phyloP scores from a whole-genome alignment of 2,113 vertebrate species.

The Cinclus mexicanus region DNA sequence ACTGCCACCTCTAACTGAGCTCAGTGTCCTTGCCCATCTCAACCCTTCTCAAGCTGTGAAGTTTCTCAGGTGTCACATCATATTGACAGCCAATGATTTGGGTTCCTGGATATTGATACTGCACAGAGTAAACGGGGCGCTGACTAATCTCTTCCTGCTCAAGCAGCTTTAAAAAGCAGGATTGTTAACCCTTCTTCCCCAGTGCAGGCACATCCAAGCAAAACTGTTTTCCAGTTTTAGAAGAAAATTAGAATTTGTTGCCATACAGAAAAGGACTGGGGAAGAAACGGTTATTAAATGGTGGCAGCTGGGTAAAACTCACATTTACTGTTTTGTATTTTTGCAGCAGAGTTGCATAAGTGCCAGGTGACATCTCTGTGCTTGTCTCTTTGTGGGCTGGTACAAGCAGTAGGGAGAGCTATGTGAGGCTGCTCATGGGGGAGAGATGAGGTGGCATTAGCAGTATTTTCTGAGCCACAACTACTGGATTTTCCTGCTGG shows the following conservation, averaged over 20 bases:
- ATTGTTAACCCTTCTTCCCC: not conserved
- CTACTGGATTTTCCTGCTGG: not conserved
- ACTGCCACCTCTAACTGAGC: not conserved
- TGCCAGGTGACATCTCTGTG: not conserved
- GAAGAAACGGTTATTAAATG: not conserved
- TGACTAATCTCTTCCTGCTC: not conserved
- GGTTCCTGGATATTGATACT: not conserved
- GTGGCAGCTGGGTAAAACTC: not conserved
- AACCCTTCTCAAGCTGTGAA: accelerated
- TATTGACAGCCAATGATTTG: not conserved
- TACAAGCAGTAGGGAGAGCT: not conserved
- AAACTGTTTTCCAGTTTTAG: not conserved
- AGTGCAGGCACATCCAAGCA: not conserved
- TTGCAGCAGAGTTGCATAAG: not conserved
- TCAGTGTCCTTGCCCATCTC: not conserved
- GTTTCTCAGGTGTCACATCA: not conserved
- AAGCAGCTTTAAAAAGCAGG: not conserved
- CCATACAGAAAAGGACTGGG: not conserved
- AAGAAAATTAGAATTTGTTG: not conserved
- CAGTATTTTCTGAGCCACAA: not conserved
- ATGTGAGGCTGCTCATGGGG: not conserved
- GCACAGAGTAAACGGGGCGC: not conserved
- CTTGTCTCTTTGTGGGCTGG: not conserved
- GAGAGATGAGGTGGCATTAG: not conserved
- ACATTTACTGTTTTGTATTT: not conserved